Conservation (phyloP, 2,113 vertebrate genomes). For the Dolichallabes microphthalmus region DNA sequence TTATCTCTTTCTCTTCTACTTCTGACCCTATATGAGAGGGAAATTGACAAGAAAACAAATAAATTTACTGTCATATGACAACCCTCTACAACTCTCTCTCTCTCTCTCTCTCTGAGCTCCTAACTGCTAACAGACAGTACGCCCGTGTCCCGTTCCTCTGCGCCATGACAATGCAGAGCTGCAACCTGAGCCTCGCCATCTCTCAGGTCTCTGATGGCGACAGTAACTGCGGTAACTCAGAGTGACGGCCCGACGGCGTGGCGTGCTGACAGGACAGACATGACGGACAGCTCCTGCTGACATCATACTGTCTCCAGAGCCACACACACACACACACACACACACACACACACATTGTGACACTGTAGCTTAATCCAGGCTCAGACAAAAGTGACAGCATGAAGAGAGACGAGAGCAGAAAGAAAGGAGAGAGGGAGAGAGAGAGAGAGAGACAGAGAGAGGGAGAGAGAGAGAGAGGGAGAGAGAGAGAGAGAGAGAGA, state of each 20-base stretch:
- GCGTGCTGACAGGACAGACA: conserved; percentile 64
- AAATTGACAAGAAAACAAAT: too few species aligned
- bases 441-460: too few species aligned
- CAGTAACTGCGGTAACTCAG: conserved; percentile 60
- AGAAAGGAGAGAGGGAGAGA: conserved; percentile 58
- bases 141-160: neutral
- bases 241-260: conserved; percentile 66
- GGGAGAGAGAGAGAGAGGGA: conserved; percentile 42
- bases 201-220: conserved; percentile 52
- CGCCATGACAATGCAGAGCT: conserved; percentile 22
- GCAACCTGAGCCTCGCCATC: conserved; percentile 52
- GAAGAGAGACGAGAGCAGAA: conserved; percentile 60
- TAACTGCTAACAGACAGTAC: conserved; percentile 29
- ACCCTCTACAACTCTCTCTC: conserved; percentile 38
- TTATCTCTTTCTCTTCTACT: neutral
- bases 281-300: conserved; percentile 74
- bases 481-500: conserved; percentile 54
- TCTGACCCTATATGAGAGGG: too few species aligned
- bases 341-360: conserved; percentile 56
- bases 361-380: conserved; percentile 65
- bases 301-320: conserved; percentile 71
- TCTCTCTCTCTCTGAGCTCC: conserved; percentile 60
- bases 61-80: too few species aligned
- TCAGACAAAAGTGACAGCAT: conserved; percentile 62
- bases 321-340: conserved; percentile 53